Base-by-base conservation (phyloP, 2,797 vertebrate genomes). In the Alosa sapidissima region DNA sequence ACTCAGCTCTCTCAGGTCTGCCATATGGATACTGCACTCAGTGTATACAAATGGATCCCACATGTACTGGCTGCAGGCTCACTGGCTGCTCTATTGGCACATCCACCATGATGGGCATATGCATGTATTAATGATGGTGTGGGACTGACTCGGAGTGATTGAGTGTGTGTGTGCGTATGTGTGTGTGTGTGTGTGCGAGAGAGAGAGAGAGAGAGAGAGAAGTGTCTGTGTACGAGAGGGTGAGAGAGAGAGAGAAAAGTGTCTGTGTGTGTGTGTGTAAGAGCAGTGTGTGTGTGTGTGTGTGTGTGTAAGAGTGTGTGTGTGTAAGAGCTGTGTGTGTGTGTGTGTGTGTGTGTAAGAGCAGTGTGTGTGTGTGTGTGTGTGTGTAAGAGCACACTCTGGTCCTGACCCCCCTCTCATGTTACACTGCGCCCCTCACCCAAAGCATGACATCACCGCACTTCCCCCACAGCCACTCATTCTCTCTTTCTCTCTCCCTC, bases 401-500 rank as follows among this genome's bases (percentile, higher is more conserved):
- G 68, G 33, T 72, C 36, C 68, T 72, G 68, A 72, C 68, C 68
- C 33, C 13, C 3, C 68, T 41, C 68, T 72, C 68, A 72, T 36
- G 68, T 72, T 72, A 41, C 68, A 72, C 13, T 41, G 68, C 41
- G 68, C 68, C 68, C 68, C 68, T 72, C 68, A 72, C 68, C 33
- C 68, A 65, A 41, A 41, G 68, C 33, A 72, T 72, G 68, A 72
- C 68, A 72, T 72, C 68, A 72, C 68, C 14, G 33, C 68, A 36
- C 68, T 11, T 72, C 68, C 68, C 68, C 68, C 68, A 16, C 28
- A 6, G 4, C 13, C 11, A 19, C 33, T 72, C 16, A 7, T 5
- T 6, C 16, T 9, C n/a, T 8, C 58, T 28, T 7, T 65, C 60
- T 65, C 60, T 65, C 5, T 24, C 58, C 9, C 58, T 62, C 52